Base-by-base conservation (phyloP, 2,888 invertebrate species). In the Rotaria socialis region DNA sequence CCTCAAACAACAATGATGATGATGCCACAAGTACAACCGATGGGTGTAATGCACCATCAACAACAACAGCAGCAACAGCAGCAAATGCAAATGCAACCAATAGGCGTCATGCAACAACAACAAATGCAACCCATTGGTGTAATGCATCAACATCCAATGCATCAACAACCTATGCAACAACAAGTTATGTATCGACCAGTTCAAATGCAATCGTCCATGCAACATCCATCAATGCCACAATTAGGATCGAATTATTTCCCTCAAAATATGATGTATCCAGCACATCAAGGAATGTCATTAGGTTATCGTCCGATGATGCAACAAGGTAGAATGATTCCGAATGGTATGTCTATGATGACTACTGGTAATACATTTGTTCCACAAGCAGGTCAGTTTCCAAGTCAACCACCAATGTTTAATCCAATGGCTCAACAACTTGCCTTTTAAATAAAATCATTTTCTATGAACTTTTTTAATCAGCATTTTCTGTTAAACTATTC, bases 271-370 rank as follows among this genome's bases (percentile, higher is more conserved):
- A 80, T 80, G 80, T 80, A 80, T 47, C 80, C 80, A 47, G 22
- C 24, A 43, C 80, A 80, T 47, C 80, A 47, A 43, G 80, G 80
- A 24, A 80, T 80, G 47, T n/a, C 80, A n/a, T 80, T 41, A 14
- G 80, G 80, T 10, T 80, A 80, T 80, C 24, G 80, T 11, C 80
- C 47, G n/a, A 80, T 80, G 80, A 47, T 80, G 80, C 80, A 47
- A 47, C 80, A 80, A 80, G 80, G 47, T 47, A 24, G 47, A 47
- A 80, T 80, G 80, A 43, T 47, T 43, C 47, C 47, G 14, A 47
- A 19, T 80, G 47, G 80, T n/a, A 47, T 80, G 47, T 47, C 47
- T 47, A 47, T 80, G 47, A 47, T n/a, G n/a, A 6, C 19, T 6
- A 14, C 67, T 67, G 67, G 67, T 67, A 67, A 67, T 67, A 19